These are phyloP conservation scores for Drosophila demipolita DNA, from an alignment of 2,888 invertebrate genomes.

Conservation along the genomic window DNA sequence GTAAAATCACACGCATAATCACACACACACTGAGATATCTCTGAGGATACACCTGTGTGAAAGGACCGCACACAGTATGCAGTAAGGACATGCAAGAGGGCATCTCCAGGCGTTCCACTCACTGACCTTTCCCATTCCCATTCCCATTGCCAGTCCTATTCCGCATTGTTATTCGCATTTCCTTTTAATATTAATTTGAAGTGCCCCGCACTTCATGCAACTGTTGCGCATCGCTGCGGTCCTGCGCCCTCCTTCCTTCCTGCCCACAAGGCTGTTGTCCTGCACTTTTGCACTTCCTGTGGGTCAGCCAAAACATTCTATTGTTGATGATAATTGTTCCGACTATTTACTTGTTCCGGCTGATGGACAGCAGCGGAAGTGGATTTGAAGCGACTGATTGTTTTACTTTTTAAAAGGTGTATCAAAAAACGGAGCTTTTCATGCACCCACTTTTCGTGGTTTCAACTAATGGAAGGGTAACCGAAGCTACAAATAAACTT, in stretches of 20 bases:
- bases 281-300: conserved; percentile 62
- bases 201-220: conserved; percentile 75
- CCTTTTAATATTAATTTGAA: conserved; percentile 72
- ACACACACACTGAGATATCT: conserved; percentile 5
- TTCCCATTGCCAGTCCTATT: conserved; percentile 10
- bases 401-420: conserved; percentile 10
- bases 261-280: conserved; percentile 39
- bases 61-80: conserved; percentile 71
- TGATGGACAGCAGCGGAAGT: conserved; percentile 28
- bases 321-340: conserved; percentile 69
- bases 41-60: conserved; percentile 64
- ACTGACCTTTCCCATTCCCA: conserved; percentile 58
- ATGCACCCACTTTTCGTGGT: not conserved
- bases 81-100: conserved; percentile 40
- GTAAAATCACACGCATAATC: conserved; percentile 63
- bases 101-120: conserved; percentile 52
- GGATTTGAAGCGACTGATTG: conserved; percentile 19
- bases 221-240: conserved; percentile 68
- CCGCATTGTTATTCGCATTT: conserved; percentile 71
- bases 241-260: conserved; percentile 31
- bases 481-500: not conserved
- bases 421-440: not conserved
- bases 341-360: conserved; percentile 37
- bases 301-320: conserved; percentile 70
- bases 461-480: not conserved